Conservation (phyloP, 2,888 invertebrate genomes). For the Xylota sylvarum region DNA sequence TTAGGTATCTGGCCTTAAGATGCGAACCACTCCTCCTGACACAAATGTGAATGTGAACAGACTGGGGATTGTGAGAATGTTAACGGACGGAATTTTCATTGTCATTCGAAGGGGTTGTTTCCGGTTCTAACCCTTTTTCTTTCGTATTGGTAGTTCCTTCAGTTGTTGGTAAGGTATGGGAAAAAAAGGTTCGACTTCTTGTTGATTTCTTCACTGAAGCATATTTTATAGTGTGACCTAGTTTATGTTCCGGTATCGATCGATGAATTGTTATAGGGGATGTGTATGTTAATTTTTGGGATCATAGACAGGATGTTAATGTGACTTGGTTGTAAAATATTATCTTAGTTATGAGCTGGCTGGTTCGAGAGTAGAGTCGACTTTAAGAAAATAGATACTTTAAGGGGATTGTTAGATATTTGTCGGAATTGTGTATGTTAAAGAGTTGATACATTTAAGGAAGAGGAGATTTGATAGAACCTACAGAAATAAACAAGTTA, state of each 20-base stretch:
- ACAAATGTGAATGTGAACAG: slow-evolving; percentile 20
- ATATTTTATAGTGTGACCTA: slow-evolving; percentile 26
- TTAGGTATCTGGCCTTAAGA: slow-evolving; percentile 32
- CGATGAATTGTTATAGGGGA: background rate
- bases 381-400: background rate
- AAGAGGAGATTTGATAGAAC: no score
- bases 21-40: slow-evolving; percentile 17
- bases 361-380: background rate
- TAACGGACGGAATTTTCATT: slow-evolving; percentile 43
- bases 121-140: slow-evolving; percentile 67
- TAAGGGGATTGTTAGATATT: background rate
- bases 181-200: background rate
- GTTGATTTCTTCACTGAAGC: slow-evolving; percentile 13
- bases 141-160: background rate
- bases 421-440: no score
- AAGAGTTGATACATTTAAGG: no score
- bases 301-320: background rate
- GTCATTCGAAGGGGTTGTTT: slow-evolving; percentile 68
- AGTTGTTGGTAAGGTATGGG: background rate
- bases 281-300: slow-evolving; percentile 30
- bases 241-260: slow-evolving; percentile 16
- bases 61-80: slow-evolving; percentile 24
- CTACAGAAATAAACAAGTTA: no score
- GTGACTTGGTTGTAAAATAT: slow-evolving; percentile 3
- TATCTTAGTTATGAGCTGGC: background rate